Base-by-base conservation (phyloP, 2,888 invertebrate genomes). In the Erynnis tages region DNA sequence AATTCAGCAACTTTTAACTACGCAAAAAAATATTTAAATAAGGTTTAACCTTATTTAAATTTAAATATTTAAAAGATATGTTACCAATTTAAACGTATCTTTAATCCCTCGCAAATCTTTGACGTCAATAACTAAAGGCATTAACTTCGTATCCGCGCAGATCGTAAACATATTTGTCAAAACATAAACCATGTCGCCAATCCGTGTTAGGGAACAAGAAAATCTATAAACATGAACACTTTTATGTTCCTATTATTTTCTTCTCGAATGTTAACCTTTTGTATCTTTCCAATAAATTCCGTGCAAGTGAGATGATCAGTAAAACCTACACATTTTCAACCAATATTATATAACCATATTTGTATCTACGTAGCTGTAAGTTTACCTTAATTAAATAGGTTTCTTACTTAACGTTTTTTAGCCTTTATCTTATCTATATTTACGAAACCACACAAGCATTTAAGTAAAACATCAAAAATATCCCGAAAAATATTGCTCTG, bases 151-250 rank as follows among this genome's bases (percentile, higher is more conserved):
- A 27, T 29, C 19, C 8, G 14, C 17, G 16, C 16, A 29, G 41
- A 43, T 50, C 62, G 76, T 76, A 76, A 76, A 76, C 75, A 76
- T 70, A 76, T 75, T 72, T 70, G 66, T 75, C 71, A 71, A 61
- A 70, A 69, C 59, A 67, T 60, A 65, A 64, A 69, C 62, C 61
- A 63, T 63, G 66, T 62, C 66, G 61, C 44, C 44, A 21, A 30
- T 21, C 32, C 44, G 30, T n/a, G 30, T 44, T 30, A 21, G 32
- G 44, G 21, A 44, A 41, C 27, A 41, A 44, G 10, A 32, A 29
- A 44, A 44, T 44, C 30, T 43, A 44, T 44, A 44, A 44, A 44
- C 44, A 32, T 13, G 10, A 37, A 37, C 17, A 32, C 27, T 44
- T 44, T 32, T 44, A 21, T 44, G 21, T 19, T 19, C 21, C 8